Conservation (phyloP, 1,140 invertebrate species). For the Phthorimaea operculella region DNA sequence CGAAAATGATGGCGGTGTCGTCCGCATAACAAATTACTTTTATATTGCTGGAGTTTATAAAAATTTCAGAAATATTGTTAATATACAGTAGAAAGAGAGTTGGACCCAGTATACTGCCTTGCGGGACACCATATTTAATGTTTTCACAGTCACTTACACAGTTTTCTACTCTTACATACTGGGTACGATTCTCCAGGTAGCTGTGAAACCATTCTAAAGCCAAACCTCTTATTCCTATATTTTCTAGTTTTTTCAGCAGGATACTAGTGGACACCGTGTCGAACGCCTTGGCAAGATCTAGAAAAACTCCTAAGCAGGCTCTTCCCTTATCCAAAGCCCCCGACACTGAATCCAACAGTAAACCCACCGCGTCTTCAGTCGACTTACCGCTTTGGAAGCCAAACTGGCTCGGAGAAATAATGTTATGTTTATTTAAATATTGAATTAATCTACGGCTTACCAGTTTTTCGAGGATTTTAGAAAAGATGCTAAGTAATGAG, state of each 20-base stretch:
- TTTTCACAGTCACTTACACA: neutral
- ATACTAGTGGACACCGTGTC: neutral
- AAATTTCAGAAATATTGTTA: neutral
- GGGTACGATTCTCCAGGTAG: neutral
- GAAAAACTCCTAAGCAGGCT: neutral
- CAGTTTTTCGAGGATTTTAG: neutral
- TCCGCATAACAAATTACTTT: conserved; percentile 3
- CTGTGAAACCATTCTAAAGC: neutral
- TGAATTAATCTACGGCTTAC: neutral
- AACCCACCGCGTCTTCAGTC: conserved; percentile 2
- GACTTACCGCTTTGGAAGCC: conserved; percentile 3
- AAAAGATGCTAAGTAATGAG: neutral
- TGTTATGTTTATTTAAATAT: neutral
- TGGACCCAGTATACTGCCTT: conserved; percentile 7
- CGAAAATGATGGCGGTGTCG: conserved; percentile 3
- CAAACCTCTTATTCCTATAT: neutral
- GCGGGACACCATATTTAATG: conserved; percentile 4
- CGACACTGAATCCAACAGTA: neutral
- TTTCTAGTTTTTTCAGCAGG: neutral
- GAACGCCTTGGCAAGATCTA: conserved; percentile 5
- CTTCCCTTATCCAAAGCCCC: neutral
- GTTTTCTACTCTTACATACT: neutral
- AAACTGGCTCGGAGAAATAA: neutral
- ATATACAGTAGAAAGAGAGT: conserved; percentile 6
- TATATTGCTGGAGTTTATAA: neutral